These are phyloP conservation scores for Clavelina lepadiformis DNA, from an alignment of 23 tunicate species.

Conservation along the genomic window DNA sequence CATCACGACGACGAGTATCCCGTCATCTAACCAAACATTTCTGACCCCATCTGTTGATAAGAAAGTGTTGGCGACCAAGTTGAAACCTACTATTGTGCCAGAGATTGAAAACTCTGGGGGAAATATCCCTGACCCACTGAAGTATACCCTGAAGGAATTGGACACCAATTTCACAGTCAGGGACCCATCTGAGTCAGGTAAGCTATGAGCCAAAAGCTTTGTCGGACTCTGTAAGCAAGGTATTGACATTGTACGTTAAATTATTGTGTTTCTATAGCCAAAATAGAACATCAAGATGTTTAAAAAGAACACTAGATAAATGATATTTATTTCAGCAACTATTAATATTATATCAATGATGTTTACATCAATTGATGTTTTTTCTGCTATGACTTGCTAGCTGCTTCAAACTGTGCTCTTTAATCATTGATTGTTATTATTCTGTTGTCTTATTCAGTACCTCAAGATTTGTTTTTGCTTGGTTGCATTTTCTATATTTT, in stretches of 20 bases:
- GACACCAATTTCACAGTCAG: constrained; percentile 13
- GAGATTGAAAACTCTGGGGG: too few relatives aligned
- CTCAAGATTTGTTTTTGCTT: constrained; percentile 56
- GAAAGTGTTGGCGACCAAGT: too few relatives aligned
- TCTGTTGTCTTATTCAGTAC: constrained; percentile 32
- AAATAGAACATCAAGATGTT: not conserved
- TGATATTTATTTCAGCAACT: not conserved
- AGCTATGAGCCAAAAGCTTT: not conserved
- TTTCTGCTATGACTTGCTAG: too few relatives aligned
- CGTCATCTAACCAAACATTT: not conserved
- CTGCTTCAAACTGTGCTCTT: too few relatives aligned
- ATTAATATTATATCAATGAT: not conserved
- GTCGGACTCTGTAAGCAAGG: not conserved
- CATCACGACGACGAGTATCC: not conserved
- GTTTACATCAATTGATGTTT: too few relatives aligned
- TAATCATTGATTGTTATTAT: too few relatives aligned
- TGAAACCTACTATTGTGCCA: too few relatives aligned
- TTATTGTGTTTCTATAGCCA: too few relatives aligned
- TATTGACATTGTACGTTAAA: too few relatives aligned
- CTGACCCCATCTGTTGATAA: not conserved
- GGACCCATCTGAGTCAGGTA: constrained; percentile 35
- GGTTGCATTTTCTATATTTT: constrained; percentile 79
- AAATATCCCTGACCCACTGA: constrained; percentile 34
- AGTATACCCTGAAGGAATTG: constrained; percentile 16
- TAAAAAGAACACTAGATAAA: not conserved